Percentiles rank a stretch among this genome's conserved stretches.
Evolutionary conservation across 2,888 invertebrate genomes (phyloP).

Genomic region (Harpalus rubripes): DNA sequence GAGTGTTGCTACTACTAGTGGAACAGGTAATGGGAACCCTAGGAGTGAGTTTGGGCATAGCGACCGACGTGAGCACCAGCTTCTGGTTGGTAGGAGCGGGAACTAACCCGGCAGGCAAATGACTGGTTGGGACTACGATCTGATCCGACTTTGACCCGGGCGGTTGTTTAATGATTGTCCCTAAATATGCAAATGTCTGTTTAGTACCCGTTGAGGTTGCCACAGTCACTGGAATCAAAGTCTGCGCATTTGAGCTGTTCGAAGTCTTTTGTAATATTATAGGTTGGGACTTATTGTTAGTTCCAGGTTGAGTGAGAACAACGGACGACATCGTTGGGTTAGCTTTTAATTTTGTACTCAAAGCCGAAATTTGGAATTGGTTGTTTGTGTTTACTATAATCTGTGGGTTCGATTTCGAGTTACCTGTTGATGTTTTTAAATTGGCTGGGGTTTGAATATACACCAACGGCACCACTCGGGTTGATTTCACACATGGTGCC

Average conservation of each 20-base stretch:
- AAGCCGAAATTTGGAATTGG: constrained; percentile 67
- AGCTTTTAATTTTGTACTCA: constrained; percentile 67
- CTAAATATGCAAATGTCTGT: constrained; percentile 75
- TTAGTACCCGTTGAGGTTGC: constrained; percentile 70
- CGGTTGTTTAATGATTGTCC: constrained; percentile 74
- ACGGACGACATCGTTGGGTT: constrained; percentile 63
- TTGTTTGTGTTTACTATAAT: constrained; percentile 67
- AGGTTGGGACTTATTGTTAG: constrained; percentile 66
- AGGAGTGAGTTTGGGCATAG: constrained; percentile 80
- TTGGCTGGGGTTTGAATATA: constrained; percentile 62
- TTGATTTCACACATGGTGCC: constrained; percentile 38
- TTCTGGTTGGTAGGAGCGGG: constrained; percentile 77
- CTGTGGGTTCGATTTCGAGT: constrained; percentile 61
- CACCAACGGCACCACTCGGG: constrained; percentile 58
- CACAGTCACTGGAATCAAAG: constrained; percentile 68
- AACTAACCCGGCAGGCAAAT: constrained; percentile 67
- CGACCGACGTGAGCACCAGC: constrained; percentile 80
- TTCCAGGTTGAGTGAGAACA: constrained; percentile 57
- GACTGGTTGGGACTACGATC: constrained; percentile 68
- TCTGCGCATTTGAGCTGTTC: constrained; percentile 66
- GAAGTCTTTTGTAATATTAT: constrained; percentile 67
- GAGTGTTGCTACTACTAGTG: constrained; percentile 72
- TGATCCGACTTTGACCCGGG: constrained; percentile 68
- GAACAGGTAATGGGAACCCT: constrained; percentile 80
- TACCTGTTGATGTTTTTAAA: constrained; percentile 56